Conservation (phyloP, 1,140 invertebrate species). For the Bicyclus anynana region DNA sequence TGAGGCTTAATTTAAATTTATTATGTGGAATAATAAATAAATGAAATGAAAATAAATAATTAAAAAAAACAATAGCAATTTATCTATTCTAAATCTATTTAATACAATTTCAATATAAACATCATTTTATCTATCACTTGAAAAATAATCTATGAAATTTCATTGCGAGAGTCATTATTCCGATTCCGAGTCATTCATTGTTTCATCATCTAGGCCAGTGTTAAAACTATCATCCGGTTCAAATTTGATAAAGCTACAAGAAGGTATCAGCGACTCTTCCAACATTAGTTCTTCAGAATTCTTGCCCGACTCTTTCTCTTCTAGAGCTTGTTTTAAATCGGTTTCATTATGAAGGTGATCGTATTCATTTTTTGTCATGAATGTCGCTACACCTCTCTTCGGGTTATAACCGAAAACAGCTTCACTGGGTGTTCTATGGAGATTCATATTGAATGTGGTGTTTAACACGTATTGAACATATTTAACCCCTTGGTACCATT, state of each 20-base stretch:
- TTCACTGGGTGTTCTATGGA: slow-evolving; percentile 39
- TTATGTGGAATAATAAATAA: no score
- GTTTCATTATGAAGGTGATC: slow-evolving; percentile 33
- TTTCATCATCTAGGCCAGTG: slow-evolving; percentile 2
- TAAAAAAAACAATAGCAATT: no score
- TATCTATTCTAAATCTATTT: no score
- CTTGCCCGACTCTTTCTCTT: slow-evolving; percentile 28
- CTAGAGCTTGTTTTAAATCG: slow-evolving; percentile 34
- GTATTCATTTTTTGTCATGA: slow-evolving; percentile 29
- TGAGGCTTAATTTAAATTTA: no score
- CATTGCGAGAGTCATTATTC: background rate
- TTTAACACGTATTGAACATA: slow-evolving; percentile 44
- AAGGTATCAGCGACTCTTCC: slow-evolving; percentile 37
- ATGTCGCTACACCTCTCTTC: slow-evolving; percentile 34
- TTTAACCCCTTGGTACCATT: slow-evolving; percentile 45
- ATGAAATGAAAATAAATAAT: no score
- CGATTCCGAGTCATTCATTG: background rate
- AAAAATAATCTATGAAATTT: no score
- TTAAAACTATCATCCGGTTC: slow-evolving; percentile 24
- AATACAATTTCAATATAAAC: no score
- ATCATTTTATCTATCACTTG: no score
- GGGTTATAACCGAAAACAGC: slow-evolving; percentile 36
- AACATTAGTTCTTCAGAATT: slow-evolving; percentile 29
- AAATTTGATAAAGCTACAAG: slow-evolving; percentile 38
- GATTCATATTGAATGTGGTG: slow-evolving; percentile 31